A percentile compares a stretch with the other conserved stretches of the same genome.
phyloP scores from a whole-genome alignment of 2,113 vertebrate species.

The Forbesichthys papilliferus region DNA sequence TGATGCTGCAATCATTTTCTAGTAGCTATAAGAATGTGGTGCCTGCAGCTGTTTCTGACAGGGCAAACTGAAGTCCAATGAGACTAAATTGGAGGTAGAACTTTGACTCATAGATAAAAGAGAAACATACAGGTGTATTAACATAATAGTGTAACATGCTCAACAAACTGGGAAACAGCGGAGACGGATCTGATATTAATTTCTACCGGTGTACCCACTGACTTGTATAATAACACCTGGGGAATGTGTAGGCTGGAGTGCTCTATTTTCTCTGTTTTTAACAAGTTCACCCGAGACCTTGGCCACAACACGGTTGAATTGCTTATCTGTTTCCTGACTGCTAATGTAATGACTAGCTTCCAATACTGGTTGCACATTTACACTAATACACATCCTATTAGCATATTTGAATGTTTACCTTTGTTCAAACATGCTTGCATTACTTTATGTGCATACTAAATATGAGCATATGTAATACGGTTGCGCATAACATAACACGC shows the following conservation, averaged over 20 bases:
- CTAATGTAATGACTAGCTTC: slow-evolving; percentile 21
- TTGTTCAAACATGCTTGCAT: slow-evolving; percentile 10
- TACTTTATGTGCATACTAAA: slow-evolving; percentile 1
- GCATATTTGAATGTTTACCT: slow-evolving; percentile 32
- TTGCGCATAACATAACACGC: background rate
- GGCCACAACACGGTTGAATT: slow-evolving; percentile 4
- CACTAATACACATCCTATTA: background rate
- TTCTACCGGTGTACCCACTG: slow-evolving; percentile 21
- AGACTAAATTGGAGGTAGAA: slow-evolving; percentile 55
- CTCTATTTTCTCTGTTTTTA: slow-evolving; percentile 21
- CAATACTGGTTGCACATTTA: slow-evolving; percentile 10
- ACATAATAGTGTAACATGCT: slow-evolving; percentile 14
- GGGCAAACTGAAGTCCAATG: slow-evolving; percentile 53
- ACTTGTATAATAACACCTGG: slow-evolving; percentile 14
- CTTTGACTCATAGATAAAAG: slow-evolving; percentile 32
- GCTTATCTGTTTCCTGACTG: slow-evolving; percentile 19
- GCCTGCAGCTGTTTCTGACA: slow-evolving; percentile 63
- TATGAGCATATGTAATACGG: background rate
- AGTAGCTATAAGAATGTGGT: slow-evolving; percentile 72
- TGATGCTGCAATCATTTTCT: slow-evolving; percentile 75
- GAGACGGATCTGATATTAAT: slow-evolving; percentile 29
- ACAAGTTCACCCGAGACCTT: slow-evolving; percentile 23
- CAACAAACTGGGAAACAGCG: slow-evolving; percentile 42
- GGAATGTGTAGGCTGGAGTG: slow-evolving; percentile 11
- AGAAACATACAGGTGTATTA: slow-evolving; percentile 35